Evolutionary conservation across 2,888 invertebrate genomes (phyloP), one percentile per base, ranked within the genome.

Genomic region (Trichacis sp.): DNA sequence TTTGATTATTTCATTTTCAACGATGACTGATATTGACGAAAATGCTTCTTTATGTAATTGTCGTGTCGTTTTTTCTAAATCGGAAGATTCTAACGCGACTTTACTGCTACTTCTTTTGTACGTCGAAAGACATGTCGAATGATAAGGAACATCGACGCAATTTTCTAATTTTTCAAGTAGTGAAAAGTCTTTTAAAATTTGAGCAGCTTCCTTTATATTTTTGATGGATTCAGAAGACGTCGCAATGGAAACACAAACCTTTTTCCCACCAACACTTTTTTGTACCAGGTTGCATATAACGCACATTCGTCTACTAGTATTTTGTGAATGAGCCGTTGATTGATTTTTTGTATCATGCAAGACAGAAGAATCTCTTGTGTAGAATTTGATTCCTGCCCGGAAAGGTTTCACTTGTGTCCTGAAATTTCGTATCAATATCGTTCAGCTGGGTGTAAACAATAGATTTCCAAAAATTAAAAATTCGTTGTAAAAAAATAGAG

Each of bases 41-140:
- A 33, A 49, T 6, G 36, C 49, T 33, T 14, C 36, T 49, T 49
- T 49, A 9, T 49, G 49, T n/a, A 49, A 12, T 49, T 49, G 17
- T 11, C 49, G 49, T 33, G 12, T 49, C 15, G n/a, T n/a, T n/a
- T n/a, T n/a, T n/a, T n/a, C n/a, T n/a, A n/a, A n/a, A n/a, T n/a
- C n/a, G 14, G 36, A 11, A 15, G 20, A 11, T 49, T 49, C 36
- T 12, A 12, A 4, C 14, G 30, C 29, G 29, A 29, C 29, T 48
- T n/a, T 30, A 4, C 12, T 4, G 29, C 48, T 48, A 29, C 29
- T 48, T 29, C 30, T 48, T 29, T 29, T 24, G 3, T 48, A 48
- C 12, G 11, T 48, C 2, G 11, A 14, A n/a, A 48, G 48, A 30
- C 17, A 48, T 14, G 48, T 48, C 19, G 48, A 14, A 29, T 48